phyloP scores from a whole-genome alignment of 2,113 vertebrate genomes.

The Tympanuchus pallidicinctus region DNA sequence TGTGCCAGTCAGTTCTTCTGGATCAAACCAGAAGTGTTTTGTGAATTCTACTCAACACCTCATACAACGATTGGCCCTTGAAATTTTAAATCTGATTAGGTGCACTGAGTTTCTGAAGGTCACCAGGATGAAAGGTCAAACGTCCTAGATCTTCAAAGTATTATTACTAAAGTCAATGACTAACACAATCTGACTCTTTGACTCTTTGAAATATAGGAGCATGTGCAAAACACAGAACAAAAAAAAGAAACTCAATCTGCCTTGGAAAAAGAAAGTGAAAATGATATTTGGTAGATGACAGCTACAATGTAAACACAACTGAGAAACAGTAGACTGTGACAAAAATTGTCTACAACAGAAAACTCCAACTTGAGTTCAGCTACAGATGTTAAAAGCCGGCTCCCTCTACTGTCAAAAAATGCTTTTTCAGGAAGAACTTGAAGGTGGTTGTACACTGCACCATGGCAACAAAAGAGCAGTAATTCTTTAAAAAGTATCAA shows the following conservation, averaged over 20 bases:
- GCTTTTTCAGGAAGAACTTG: not conserved
- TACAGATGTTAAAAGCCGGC: not conserved
- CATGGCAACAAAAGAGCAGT: not conserved
- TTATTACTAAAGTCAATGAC: not conserved
- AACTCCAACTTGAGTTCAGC: not conserved
- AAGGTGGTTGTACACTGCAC: not conserved
- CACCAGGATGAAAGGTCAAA: not conserved
- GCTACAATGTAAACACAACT: not conserved
- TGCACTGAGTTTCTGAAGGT: not conserved
- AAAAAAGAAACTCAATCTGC: not conserved
- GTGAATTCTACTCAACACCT: not conserved
- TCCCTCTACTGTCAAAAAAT: slow-evolving; percentile 3
- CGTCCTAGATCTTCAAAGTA: not conserved
- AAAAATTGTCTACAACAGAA: not conserved
- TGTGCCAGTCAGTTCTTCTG: not conserved
- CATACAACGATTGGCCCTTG: not conserved
- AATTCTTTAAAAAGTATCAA: not conserved
- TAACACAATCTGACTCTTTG: not conserved
- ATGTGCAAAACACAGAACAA: not conserved
- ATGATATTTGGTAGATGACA: not conserved
- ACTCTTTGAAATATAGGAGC: not conserved
- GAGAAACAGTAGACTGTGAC: not conserved
- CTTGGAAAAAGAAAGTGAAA: not conserved
- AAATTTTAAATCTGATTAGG: not conserved
- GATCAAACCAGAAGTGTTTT: not conserved